Evolutionary conservation across 2,797 vertebrate genomes (phyloP), one percentile per base, ranked within the genome.

Genomic region (Betta splendens): DNA sequence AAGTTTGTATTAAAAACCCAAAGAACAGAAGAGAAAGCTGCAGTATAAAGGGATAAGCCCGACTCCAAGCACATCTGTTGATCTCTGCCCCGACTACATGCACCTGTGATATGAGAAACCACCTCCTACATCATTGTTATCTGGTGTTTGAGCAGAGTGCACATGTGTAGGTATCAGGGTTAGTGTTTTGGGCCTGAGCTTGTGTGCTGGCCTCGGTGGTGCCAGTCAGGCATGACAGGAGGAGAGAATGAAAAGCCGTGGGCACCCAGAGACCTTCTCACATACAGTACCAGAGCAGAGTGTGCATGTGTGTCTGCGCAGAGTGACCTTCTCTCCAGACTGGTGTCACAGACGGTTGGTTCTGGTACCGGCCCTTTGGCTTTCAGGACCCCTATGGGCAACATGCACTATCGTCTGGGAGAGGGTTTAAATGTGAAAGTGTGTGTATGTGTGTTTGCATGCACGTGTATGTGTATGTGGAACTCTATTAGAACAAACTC

Each of bases 161-260:
- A 29, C 43, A 40, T 42, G 38, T 11, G 39, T 20, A 40, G 29
- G 46, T 40, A n/a, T 49, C 42, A n/a, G 13, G 5, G 22, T 26
- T 35, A 10, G 17, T 52, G 59, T 45, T 40, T 40, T 44, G 16
- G 25, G 32, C 45, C 28, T 18, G 20, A 52, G 21, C 28, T 36
- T 62, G 69, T 75, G 70, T 29, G 45, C 55, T 60, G 52, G 70
- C 80, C 72, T 77, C 39, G 5, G 38, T 36, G 72, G 67, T 84
- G 83, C 75, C 85, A 80, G 75, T 83, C 80, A 82, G 79, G 69
- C 87, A 80, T 85, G 85, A 87, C 83, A 81, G 70, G 51, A 75
- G 71, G 52, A 71, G 80, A 77, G 75, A 89, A 87, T 81, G 84
- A 83, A 86, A 84, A 87, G 70, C 87, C 52, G 32, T 69, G 47